Evolutionary conservation across 2,113 vertebrate species (phyloP), one percentile per base, ranked within the genome.

Genomic region (Hystrix cristata): DNA sequence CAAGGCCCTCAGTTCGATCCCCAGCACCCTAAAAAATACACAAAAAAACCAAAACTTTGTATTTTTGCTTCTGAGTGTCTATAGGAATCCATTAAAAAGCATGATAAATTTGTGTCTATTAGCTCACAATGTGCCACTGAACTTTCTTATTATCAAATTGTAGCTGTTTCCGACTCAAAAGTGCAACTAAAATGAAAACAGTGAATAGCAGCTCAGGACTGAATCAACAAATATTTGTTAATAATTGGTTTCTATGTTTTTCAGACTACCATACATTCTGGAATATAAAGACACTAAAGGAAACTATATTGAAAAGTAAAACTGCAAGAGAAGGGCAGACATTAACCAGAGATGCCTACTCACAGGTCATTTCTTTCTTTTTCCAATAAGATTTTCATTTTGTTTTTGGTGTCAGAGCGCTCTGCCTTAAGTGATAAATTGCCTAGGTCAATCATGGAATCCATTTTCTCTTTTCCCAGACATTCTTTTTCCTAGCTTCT

Each of bases 1-100:
- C 38, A 38, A 38, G 38, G 38, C 38, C 38, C 38, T 38, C 2
- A 38, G 38, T 38, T 38, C 38, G 38, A 38, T 38, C 38, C 38
- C 38, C 38, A 38, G 38, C 38, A 38, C 38, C 38, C 38, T 38
- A 38, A 38, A 38, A 38, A 38, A 38, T 38, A 38, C 38, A n/a
- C 38, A 38, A 38, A 38, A 38, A 38, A 38, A n/a, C n/a, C 38
- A 38, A 87, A 87, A 83, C 46, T 87, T 78, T 64, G 12, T 69
- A 59, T 25, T 80, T 96, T 88, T 34, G 59, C 67, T 95, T 84
- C 51, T 12, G 8, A 87, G 38, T 2, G 59, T 95, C 76, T 81
- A 15, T 51, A 60, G 64, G 25, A 94, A 76, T 88, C 18, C 23
- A 71, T 6, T 16, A 89, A 4, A 82, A 89, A 87, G 25, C 10